Base-by-base conservation (phyloP, 1,140 invertebrate genomes). In the Ditylenchus dipsaci region DNA sequence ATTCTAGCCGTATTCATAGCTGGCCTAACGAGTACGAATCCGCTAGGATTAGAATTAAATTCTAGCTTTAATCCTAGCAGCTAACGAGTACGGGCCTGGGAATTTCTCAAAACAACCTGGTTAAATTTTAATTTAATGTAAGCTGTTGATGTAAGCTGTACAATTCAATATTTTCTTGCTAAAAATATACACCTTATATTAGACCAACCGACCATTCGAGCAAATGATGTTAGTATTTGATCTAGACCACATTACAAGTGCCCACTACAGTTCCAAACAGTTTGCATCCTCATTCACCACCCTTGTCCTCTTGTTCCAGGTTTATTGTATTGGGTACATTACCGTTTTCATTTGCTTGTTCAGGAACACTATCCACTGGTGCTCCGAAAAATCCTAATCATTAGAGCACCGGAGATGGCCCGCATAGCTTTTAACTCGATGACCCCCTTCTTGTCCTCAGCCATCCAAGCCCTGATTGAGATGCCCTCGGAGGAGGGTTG, bases 171-270 rank as follows among this genome's bases (percentile, higher is more conserved):
- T n/a, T n/a, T n/a, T 5, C 29, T 57, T 57, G 53, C 11, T 26
- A 57, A 23, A 5, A 11, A 57, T 5, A 11, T 3, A 71, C 49
- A 67, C 3, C 38, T 27, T 17, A 19, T 23, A 76, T 57, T 62
- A 82, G 75, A 81, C 77, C 30, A 72, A 75, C n/a, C 73, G 76
- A n/a, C 76, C 81, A n/a, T 82, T 83, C 53, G 81, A 83, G 56
- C 80, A 82, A 58, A 79, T 82, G 81, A 82, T 82, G 77, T 68
- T 82, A 0, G 76, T 82, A 15, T 83, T 82, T 64, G 80, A 82
- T 63, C 68, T 82, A 61, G 81, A 82, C 68, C 77, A 82, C 64
- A 83, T 82, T 65, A 74, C 70, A 5, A 71, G 79, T 7, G 79
- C 80, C n/a, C 80, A 82, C 56, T 82, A 82, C 65, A 69, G 63